Percentiles rank a stretch among this genome's conserved stretches.
Conservation (phyloP, 2,113 vertebrate genomes). For the Pipra filicauda region DNA sequence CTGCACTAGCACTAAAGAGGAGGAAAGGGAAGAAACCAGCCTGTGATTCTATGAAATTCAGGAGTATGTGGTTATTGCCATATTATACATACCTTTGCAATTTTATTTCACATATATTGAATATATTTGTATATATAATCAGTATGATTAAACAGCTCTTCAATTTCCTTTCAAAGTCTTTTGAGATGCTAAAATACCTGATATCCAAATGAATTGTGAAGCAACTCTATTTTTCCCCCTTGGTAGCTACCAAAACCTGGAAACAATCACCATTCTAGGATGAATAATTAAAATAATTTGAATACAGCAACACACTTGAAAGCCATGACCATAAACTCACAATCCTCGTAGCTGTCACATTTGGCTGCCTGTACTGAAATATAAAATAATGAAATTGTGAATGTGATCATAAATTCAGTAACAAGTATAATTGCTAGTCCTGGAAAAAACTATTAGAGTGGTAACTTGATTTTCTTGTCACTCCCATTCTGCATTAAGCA, state of each 20-base stretch:
- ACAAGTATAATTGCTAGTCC: neutral
- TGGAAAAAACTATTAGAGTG: neutral
- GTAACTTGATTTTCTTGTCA: slow-evolving; percentile 13
- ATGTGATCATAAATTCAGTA: neutral
- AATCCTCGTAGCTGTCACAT: neutral
- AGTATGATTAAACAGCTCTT: neutral
- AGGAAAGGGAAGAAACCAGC: neutral
- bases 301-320: neutral
- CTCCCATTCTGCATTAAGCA: neutral
- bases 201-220: neutral
- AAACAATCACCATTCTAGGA: neutral
- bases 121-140: neutral
- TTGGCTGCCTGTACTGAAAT: neutral
- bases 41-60: neutral
- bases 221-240: neutral
- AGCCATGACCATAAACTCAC: neutral
- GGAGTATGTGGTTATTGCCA: neutral
- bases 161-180: neutral
- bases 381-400: neutral
- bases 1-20: neutral
- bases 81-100: neutral
- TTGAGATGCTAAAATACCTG: neutral
- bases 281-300: neutral
- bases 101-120: neutral
- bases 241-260: neutral